Base-by-base conservation (phyloP, 1,140 invertebrate genomes). In the Cotesia vestalis region DNA sequence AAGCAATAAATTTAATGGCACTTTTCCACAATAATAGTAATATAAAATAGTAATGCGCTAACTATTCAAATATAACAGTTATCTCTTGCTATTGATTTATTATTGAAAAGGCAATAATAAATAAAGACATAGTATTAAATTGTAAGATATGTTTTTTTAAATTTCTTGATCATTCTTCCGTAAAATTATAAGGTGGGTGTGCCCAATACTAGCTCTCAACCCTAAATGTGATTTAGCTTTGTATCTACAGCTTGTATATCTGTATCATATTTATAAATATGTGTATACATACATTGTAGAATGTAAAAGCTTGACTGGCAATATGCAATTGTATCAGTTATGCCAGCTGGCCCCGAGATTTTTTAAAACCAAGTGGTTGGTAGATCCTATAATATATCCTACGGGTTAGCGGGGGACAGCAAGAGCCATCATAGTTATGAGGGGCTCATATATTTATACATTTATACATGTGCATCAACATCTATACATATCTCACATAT, bases 301-400 rank as follows among this genome's bases (percentile, higher is more conserved):
- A 27, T n/a, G n/a, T 46, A 66, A 20, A 59, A 4, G 59, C 12
- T 27, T 70, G 11, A 52, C 35, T 36, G 35, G 51, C 59, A n/a
- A 35, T 62, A 64, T 72, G 76, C 78, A 80, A 82, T 83, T 81
- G 80, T 80, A 79, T 81, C 80, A 74, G 75, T 77, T 77, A 76
- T 74, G 73, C 81, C 77, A 82, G 81, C 81, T 83, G 40, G 81
- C 76, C 72, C 71, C 73, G 60, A 72, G 67, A 75, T 76, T 79
- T 35, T 69, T 27, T 68, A 73, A 51, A 51, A 20, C 12, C 12
- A 36, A 51, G 12, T n/a, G 11, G 14, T 36, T 51, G 62, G 57
- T 59, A 59, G 57, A 46, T 46, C 40, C 40, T 46, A 46, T 46
- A 46, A 46, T 55, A 20, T 59, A 59, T 27, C 57, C 57, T 27